A percentile compares a stretch with the other conserved stretches of the same genome.
Evolutionary conservation across 2,797 vertebrate genomes (phyloP).

Genomic region (Sebastes itinus): DNA sequence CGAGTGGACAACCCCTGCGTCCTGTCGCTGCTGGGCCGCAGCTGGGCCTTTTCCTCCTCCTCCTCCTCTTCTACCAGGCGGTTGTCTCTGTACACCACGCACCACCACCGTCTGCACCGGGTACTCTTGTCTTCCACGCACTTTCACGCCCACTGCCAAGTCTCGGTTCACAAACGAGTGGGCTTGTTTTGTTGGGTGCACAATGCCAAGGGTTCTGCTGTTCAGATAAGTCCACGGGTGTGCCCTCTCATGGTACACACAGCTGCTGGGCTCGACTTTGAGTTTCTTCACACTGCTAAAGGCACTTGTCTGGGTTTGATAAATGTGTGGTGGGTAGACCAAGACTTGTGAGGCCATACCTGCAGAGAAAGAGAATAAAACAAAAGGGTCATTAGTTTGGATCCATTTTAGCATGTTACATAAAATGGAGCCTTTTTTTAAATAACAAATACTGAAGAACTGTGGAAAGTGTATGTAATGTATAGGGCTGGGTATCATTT

Average conservation of each 20-base stretch:
- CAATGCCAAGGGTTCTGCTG: slow-evolving; percentile 92
- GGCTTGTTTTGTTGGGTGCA: slow-evolving; percentile 87
- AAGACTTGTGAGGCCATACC: slow-evolving; percentile 99
- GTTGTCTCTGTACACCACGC: slow-evolving; percentile 88
- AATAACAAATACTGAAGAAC: slow-evolving; percentile 8
- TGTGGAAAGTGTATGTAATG: not conserved
- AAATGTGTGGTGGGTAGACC: slow-evolving; percentile 99
- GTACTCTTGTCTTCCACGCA: slow-evolving; percentile 87
- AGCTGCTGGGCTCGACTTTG: slow-evolving; percentile 97
- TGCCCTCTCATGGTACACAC: slow-evolving; percentile 95
- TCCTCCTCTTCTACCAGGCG: slow-evolving; percentile 63
- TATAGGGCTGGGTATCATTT: no score
- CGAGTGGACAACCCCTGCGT: slow-evolving; percentile 66
- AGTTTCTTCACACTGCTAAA: slow-evolving; percentile 99
- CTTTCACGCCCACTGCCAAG: slow-evolving; percentile 83
- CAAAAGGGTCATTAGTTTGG: slow-evolving; percentile 28
- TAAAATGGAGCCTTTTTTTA: not conserved
- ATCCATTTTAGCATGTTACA: not conserved
- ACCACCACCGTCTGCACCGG: slow-evolving; percentile 92
- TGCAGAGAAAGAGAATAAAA: slow-evolving; percentile 69
- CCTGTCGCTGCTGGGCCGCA: slow-evolving; percentile 63
- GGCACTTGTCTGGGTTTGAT: slow-evolving; percentile 99
- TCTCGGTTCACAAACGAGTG: slow-evolving; percentile 90
- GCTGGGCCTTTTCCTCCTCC: slow-evolving; percentile 54
- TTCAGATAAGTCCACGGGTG: slow-evolving; percentile 94